These are phyloP conservation scores for Ceratina japonica DNA, from an alignment of 1,140 invertebrate genomes.

Conservation along the genomic window DNA sequence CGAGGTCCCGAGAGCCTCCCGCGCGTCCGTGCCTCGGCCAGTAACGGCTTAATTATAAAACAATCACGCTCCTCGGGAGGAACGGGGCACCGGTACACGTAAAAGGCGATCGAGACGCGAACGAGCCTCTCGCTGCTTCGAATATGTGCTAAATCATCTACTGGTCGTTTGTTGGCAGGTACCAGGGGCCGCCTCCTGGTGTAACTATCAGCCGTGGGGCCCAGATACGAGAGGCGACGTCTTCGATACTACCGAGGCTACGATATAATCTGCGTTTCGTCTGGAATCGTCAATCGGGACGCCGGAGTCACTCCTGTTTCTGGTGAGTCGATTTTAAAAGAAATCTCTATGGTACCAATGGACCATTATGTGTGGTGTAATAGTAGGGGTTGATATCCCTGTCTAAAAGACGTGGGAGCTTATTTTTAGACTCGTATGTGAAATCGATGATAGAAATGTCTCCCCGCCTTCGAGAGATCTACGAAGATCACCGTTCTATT, in stretches of 20 bases:
- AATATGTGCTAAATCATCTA: conserved; percentile 79
- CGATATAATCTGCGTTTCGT: conserved; percentile 50
- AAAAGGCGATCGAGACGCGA: conserved; percentile 65
- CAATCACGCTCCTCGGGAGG: conserved; percentile 71
- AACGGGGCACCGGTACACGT: conserved; percentile 60
- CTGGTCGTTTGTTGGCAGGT: conserved; percentile 77
- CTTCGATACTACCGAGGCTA: conserved; percentile 45
- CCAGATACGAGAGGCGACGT: conserved; percentile 63
- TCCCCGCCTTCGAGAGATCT: background rate
- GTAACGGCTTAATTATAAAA: conserved; percentile 80
- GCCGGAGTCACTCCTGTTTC: too few relatives aligned
- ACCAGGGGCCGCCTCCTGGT: conserved; percentile 60
- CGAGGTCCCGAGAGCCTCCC: conserved; percentile 47
- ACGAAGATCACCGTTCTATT: background rate
- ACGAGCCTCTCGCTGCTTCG: conserved; percentile 51
- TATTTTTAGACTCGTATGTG: too few relatives aligned
- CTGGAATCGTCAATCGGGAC: conserved; percentile 5
- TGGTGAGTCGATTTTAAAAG: background rate
- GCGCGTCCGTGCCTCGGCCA: conserved; percentile 55
- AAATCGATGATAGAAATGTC: background rate
- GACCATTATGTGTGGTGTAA: too few relatives aligned
- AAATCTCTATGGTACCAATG: too few relatives aligned
- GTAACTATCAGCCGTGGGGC: conserved; percentile 63
- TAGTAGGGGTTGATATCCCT: too few relatives aligned
- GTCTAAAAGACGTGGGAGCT: too few relatives aligned